phyloP scores from a whole-genome alignment of 2,113 vertebrate species.

The Myodes glareolus region DNA sequence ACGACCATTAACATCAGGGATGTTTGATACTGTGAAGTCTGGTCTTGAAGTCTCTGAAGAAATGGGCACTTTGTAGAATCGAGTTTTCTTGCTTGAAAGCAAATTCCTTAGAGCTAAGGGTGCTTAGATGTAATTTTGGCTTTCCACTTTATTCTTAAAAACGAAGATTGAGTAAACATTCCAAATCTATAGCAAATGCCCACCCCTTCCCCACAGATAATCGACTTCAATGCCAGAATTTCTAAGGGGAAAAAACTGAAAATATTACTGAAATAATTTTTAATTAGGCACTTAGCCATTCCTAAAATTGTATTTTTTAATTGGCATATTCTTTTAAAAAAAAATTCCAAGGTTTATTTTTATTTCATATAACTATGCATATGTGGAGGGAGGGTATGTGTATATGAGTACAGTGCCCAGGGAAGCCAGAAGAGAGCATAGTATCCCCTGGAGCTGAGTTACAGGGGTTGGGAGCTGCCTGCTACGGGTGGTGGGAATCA shows the following conservation, averaged over 20 bases:
- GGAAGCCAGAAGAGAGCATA: not conserved
- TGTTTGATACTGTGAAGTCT: conserved; percentile 7
- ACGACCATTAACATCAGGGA: not conserved
- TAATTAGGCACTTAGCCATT: conserved; percentile 70
- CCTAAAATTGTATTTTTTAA: conserved; percentile 54
- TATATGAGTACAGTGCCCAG: too few species aligned
- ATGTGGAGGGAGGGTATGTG: not conserved
- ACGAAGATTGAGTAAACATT: conserved; percentile 61
- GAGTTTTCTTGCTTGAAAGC: conserved; percentile 54
- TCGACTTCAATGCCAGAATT: conserved; percentile 55
- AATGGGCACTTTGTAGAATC: conserved; percentile 24
- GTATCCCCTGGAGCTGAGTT: not conserved
- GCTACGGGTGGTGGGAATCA: too few species aligned
- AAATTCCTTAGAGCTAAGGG: conserved; percentile 48
- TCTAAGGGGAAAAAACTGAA: conserved; percentile 52
- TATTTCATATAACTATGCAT: not conserved
- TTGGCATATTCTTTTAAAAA: conserved; percentile 28
- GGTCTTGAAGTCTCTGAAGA: conserved; percentile 47
- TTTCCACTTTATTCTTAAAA: conserved; percentile 47
- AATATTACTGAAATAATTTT: conserved; percentile 56
- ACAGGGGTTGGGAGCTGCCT: not conserved
- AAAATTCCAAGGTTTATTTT: not conserved
- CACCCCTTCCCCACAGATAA: not conserved
- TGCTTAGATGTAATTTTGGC: conserved; percentile 55
- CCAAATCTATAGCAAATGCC: conserved; percentile 24